Base-by-base conservation (phyloP, 2,113 vertebrate species). In the Clarias batrachus region DNA sequence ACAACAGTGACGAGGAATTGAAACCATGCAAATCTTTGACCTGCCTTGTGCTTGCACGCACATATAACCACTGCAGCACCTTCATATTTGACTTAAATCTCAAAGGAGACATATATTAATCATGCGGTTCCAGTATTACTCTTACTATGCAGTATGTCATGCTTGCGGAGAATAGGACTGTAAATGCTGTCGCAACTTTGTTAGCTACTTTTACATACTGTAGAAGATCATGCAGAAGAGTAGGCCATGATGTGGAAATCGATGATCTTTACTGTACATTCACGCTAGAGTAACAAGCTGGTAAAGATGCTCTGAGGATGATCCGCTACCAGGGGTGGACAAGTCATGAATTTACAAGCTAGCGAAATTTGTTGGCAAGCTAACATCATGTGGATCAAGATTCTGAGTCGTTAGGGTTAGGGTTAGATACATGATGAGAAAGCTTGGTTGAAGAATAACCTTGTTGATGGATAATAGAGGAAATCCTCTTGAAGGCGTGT, bases 1-100 rank as follows among this genome's bases (percentile, higher is more conserved):
- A 65, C 68, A 89, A 65, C 25, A 57, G 68, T 81, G 77, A 41
- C 9, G 63, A 76, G 71, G 77, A 73, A 73, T 60, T 52, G 78
- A 73, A 71, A 81, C 56, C 14, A 6, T 62, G 30, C 21, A 17
- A 16, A 21, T 41, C 33, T n/a, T 73, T 62, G 16, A 60, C 54
- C 3, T 71, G 62, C 14, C 27, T 21, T 54, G 8, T 4, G 30
- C 48, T 52, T 48, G 16, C 14, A 66, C 63, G 11, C 25, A 54
- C 48, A 27, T 9, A 17, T 19, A 56, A 41, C 13, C 30, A 41
- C 2, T 25, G 30, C 48, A 48, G 48, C 11, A 79, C 56, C 56
- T 12, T 60, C 59, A 56, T 17, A 76, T 4, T 8, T 2, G 27
- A 79, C n/a, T 79, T 57, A 30, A 37, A 57, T 30, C 52, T 57